Evolutionary conservation across 1,140 invertebrate species (phyloP).

Genomic region (Dermatophagoides farinae): DNA sequence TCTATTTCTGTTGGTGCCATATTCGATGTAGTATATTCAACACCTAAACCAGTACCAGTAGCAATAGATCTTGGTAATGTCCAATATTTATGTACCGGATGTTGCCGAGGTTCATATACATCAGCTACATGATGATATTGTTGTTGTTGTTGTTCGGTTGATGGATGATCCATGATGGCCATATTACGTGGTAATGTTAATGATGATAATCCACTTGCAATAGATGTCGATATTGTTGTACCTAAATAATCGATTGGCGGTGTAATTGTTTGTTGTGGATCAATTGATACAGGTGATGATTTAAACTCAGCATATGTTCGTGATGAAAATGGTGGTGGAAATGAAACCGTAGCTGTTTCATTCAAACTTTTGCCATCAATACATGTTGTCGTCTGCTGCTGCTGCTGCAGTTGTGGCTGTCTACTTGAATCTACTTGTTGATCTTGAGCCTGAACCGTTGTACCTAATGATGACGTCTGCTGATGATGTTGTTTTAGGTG

Average conservation of each 20-base stretch:
- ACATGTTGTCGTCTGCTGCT: neutral
- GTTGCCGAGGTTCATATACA: neutral
- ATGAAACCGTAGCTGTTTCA: too few relatives aligned
- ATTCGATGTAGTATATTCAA: too few relatives aligned
- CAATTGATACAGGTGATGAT: neutral
- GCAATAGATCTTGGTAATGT: slow-evolving; percentile 10
- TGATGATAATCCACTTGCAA: neutral
- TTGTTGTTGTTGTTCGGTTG: neutral
- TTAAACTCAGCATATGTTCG: neutral
- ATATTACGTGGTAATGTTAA: slow-evolving; percentile 2
- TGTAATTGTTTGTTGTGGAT: neutral
- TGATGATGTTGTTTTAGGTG: neutral
- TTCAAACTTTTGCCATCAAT: neutral
- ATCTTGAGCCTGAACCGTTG: neutral
- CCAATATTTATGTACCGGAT: slow-evolving; percentile 12
- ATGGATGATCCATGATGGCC: neutral
- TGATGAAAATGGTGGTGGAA: neutral
- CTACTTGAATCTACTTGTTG: too few relatives aligned
- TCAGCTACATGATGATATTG: slow-evolving; percentile 5
- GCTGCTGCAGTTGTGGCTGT: neutral
- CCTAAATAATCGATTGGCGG: neutral
- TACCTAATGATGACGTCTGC: neutral
- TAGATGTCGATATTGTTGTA: too few relatives aligned
- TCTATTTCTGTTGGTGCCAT: too few relatives aligned
- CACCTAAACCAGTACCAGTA: neutral